Conservation (phyloP, 2,113 vertebrate genomes). For the Peucedramus taeniatus region DNA sequence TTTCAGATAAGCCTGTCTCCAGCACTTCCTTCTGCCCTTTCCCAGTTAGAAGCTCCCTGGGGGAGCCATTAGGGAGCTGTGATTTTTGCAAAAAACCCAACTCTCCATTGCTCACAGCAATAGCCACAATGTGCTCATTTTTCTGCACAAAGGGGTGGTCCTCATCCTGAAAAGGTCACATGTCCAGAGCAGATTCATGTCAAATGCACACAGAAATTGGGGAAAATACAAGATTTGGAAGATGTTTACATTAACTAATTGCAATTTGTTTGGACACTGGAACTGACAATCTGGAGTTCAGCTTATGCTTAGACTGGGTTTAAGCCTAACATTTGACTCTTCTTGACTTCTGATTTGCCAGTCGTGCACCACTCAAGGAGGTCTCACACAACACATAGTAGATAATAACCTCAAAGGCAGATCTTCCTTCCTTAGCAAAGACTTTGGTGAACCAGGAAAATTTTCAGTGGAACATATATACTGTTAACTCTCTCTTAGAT, state of each 20-base stretch:
- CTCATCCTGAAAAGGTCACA: neutral
- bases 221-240: neutral
- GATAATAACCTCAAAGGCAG: neutral
- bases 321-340: neutral
- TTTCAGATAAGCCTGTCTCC: neutral
- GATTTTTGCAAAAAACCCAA: neutral
- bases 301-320: neutral
- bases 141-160: neutral
- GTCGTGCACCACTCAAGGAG: neutral
- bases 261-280: neutral
- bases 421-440: neutral
- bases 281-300: neutral
- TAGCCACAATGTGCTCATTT: neutral
- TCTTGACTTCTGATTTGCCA: neutral
- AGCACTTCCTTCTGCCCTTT: neutral
- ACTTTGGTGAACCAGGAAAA: neutral
- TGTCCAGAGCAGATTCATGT: neutral
- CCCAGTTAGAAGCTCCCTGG: neutral
- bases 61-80: neutral
- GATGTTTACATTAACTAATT: neutral
- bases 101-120: neutral
- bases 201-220: neutral
- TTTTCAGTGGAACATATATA: neutral
- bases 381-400: neutral
- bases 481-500: neutral